Base-by-base conservation (phyloP, 2,888 invertebrate genomes). In the Hoplodrina ambigua region DNA sequence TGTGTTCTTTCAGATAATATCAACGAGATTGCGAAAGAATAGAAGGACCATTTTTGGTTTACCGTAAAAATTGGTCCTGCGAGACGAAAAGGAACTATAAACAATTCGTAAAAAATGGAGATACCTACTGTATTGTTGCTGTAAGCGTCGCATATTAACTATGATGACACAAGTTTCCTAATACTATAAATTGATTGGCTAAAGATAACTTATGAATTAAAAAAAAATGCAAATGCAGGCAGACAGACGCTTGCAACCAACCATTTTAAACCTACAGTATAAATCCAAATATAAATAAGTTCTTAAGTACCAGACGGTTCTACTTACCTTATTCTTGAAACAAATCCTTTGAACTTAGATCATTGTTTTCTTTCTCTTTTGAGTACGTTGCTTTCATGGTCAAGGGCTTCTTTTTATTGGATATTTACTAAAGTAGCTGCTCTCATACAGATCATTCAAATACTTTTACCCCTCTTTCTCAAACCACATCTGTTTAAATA, bases 1-100 rank as follows among this genome's bases (percentile, higher is more conserved):
- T 61, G 37, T 62, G 64, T 50, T 82, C 33, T 50, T 71, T 68
- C 15, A 62, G 72, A 81, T 81, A 65, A 57, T 44, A 64, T 67
- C 59, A 61, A 52, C 63, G 44, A 73, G 73, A 62, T 69, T 53
- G 56, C 15, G 19, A 17, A 15, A 15, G 46, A 25, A 53, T 53
- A 41, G 64, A 13, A 62, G 61, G 55, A 75, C 63, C 63, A 37
- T 54, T 57, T 57, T 66, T 15, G 30, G 30, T 6, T 53, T 15
- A 33, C 10, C 15, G 52, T 19, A 58, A 60, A 61, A 41, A 11
- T 49, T 61, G 54, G 37, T 63, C 33, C 33, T 57, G 7, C 3
- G 30, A 46, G 44, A 25, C 20, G 56, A 30, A 25, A 41, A 44
- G 6, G 0, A 13, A 11, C 41, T 13, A 4, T 41, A 41, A 41